Percentiles rank a stretch among this genome's conserved stretches.
Evolutionary conservation across 92 coral and sea anemone genomes (phyloP).

Genomic region (Parazoanthus atlanticus): DNA sequence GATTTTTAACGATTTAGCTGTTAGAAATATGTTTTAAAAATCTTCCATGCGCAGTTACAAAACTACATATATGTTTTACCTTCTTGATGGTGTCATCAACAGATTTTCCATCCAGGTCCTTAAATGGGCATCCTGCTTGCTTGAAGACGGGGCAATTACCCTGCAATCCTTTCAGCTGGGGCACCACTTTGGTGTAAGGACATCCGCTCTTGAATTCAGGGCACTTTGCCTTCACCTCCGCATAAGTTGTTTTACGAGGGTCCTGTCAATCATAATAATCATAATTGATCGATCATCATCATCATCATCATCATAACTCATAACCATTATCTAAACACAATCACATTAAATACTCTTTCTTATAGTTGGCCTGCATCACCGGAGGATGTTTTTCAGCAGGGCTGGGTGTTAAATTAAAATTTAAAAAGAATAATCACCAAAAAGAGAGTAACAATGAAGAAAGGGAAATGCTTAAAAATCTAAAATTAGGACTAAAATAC

Average conservation of each 20-base stretch:
- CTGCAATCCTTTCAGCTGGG: slow-evolving; percentile 18
- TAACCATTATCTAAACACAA: too few species aligned
- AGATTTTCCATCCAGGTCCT: slow-evolving; percentile 8
- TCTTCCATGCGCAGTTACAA: too few species aligned
- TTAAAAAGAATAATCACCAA: too few species aligned
- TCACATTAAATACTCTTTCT: too few species aligned
- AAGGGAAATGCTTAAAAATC: too few species aligned
- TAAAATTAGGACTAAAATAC: too few species aligned
- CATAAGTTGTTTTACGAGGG: slow-evolving; percentile 17
- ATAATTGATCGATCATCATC: neutral
- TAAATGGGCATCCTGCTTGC: slow-evolving; percentile 23
- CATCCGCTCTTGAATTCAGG: slow-evolving; percentile 18
- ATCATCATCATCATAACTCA: too few species aligned
- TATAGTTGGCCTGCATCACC: too few species aligned
- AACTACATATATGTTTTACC: neutral
- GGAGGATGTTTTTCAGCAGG: too few species aligned
- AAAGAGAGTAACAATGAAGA: too few species aligned
- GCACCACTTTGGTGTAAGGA: slow-evolving; percentile 17
- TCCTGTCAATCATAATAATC: neutral
- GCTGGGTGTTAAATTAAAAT: too few species aligned
- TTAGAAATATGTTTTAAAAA: neutral
- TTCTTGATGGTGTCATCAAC: slow-evolving; percentile 24
- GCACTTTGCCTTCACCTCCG: neutral
- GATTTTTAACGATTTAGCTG: neutral
- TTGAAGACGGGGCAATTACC: slow-evolving; percentile 14